Evolutionary conservation across 2,888 invertebrate species (phyloP).

Genomic region (Stenurella melanura): DNA sequence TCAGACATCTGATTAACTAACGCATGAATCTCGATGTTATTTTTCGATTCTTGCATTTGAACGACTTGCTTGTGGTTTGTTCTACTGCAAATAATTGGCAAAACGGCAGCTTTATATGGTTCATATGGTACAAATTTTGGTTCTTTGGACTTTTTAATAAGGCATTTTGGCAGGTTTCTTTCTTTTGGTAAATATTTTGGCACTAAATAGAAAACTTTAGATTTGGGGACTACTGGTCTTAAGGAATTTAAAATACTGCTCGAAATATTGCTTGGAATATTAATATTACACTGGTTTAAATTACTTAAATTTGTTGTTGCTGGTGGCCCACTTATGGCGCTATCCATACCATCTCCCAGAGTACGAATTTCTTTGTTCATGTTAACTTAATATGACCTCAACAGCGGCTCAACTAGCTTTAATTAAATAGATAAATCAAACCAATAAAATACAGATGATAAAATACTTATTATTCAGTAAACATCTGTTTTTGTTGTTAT

Average conservation of each 20-base stretch:
- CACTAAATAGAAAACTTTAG: slow-evolving; percentile 77
- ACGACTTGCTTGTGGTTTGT: slow-evolving; percentile 45
- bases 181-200: slow-evolving; percentile 79
- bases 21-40: slow-evolving; percentile 75
- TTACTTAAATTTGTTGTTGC: not conserved
- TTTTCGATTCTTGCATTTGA: slow-evolving; percentile 70
- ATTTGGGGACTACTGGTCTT: slow-evolving; percentile 72
- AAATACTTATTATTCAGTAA: not conserved
- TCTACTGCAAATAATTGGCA: slow-evolving; percentile 79
- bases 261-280: slow-evolving; percentile 30
- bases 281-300: slow-evolving; percentile 14
- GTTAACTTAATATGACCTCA: not conserved
- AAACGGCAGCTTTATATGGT: slow-evolving; percentile 90
- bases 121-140: slow-evolving; percentile 93
- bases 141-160: slow-evolving; percentile 77
- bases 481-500: slow-evolving; percentile 1
- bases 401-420: too few species aligned
- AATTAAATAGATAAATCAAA: not conserved
- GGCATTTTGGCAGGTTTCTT: slow-evolving; percentile 75
- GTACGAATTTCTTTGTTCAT: slow-evolving; percentile 54
- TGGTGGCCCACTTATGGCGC: slow-evolving; percentile 26
- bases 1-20: slow-evolving; percentile 83
- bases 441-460: not conserved
- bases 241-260: slow-evolving; percentile 62
- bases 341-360: slow-evolving; percentile 63